Conservation (phyloP, 1,140 invertebrate genomes). For the Drosophila sproati region DNA sequence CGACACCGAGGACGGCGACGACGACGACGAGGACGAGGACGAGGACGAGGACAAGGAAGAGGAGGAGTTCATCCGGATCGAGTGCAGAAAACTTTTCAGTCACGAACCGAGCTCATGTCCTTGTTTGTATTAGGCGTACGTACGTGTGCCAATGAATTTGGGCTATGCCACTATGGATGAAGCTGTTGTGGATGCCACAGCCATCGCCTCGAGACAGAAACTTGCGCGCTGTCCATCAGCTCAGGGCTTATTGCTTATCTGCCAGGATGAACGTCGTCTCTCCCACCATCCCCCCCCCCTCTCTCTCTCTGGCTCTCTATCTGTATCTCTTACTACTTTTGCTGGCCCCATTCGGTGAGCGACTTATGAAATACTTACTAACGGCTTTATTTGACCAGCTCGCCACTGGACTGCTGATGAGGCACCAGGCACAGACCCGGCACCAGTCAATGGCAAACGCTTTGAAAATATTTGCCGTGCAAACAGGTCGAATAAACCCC, state of each 20-base stretch:
- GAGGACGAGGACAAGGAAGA: neutral
- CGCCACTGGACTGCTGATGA: constrained; percentile 73
- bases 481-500: constrained; percentile 13
- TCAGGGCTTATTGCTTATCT: constrained; percentile 76
- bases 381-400: constrained; percentile 79
- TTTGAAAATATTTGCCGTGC: constrained; percentile 73
- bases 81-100: constrained; percentile 73
- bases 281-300: neutral
- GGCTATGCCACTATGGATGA: neutral
- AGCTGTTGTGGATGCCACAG: constrained; percentile 21
- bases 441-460: constrained; percentile 1
- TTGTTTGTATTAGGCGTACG: constrained; percentile 77
- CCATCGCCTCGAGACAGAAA: constrained; percentile 48
- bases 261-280: constrained; percentile 29
- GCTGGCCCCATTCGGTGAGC: constrained; percentile 21
- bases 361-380: constrained; percentile 83
- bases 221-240: constrained; percentile 75
- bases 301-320: too few relatives aligned
- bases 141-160: constrained; percentile 79
- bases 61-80: constrained; percentile 32
- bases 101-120: constrained; percentile 79
- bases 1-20: neutral
- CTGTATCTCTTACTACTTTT: constrained; percentile 25
- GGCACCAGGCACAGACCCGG: constrained; percentile 6
- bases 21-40: neutral